Evolutionary conservation across 2,888 invertebrate species (phyloP).

Genomic region (Lithosia quadra): DNA sequence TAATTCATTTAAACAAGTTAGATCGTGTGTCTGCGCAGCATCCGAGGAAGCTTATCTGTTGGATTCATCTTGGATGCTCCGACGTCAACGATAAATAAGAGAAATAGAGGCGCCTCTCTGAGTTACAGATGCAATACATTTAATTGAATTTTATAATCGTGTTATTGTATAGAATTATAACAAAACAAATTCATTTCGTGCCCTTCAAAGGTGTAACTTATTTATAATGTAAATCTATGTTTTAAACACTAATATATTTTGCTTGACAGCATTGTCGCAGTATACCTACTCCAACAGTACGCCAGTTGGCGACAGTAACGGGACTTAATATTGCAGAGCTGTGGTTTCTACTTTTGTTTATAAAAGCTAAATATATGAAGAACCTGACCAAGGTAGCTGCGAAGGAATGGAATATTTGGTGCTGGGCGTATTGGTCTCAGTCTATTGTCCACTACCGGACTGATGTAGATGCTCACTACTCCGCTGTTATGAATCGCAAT

Average conservation of each 20-base stretch:
- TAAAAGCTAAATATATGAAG: too few relatives aligned
- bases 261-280: neutral
- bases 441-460: too few relatives aligned
- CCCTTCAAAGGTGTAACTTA: too few relatives aligned
- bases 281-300: neutral
- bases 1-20: conserved; percentile 6
- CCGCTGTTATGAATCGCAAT: too few relatives aligned
- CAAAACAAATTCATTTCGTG: conserved; percentile 7
- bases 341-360: too few relatives aligned
- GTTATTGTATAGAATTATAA: neutral
- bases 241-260: neutral
- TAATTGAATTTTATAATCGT: conserved; percentile 7
- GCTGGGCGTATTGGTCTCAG: too few relatives aligned
- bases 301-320: neutral
- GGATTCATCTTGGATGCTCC: conserved; percentile 17
- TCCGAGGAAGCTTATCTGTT: conserved; percentile 19
- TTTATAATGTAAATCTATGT: neutral
- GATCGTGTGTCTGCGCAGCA: conserved; percentile 9
- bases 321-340: neutral
- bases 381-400: too few relatives aligned
- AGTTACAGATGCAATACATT: neutral
- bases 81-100: conserved; percentile 17
- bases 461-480: too few relatives aligned
- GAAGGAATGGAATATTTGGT: too few relatives aligned
- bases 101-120: conserved; percentile 19